phyloP scores from a whole-genome alignment of 2,797 vertebrate species.

The Cephalopachus bancanus region DNA sequence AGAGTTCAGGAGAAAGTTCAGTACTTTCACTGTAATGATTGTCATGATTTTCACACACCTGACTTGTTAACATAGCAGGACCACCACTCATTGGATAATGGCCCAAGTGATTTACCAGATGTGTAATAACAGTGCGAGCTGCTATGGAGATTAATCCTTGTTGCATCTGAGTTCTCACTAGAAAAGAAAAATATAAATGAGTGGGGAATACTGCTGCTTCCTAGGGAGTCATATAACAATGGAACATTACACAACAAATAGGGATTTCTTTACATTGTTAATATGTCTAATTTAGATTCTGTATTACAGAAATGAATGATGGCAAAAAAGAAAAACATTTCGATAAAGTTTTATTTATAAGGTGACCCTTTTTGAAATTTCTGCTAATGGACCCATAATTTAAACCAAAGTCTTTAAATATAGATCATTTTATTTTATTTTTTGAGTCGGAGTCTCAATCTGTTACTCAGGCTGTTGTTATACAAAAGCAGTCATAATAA shows the following conservation, averaged over 20 bases:
- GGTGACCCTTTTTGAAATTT: constrained; percentile 51
- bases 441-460: no score
- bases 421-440: neutral
- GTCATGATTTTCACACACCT: constrained; percentile 99
- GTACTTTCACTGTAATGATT: constrained; percentile 96
- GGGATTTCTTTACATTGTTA: constrained; percentile 29
- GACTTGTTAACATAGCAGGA: constrained; percentile 97
- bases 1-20: constrained; percentile 98
- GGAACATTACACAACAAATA: constrained; percentile 55
- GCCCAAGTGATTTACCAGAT: constrained; percentile 98
- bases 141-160: constrained; percentile 98
- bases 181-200: constrained; percentile 77
- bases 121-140: constrained; percentile 97
- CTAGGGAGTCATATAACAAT: constrained; percentile 52
- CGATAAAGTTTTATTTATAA: constrained; percentile 48
- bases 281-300: constrained; percentile 48
- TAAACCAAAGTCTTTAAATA: constrained; percentile 66
- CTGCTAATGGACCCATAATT: constrained; percentile 62
- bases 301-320: constrained; percentile 35
- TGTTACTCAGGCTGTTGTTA: neutral
- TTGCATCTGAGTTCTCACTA: constrained; percentile 97
- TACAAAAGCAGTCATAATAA: neutral
- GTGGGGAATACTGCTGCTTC: constrained; percentile 56
- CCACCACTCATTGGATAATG: constrained; percentile 99
- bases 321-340: constrained; percentile 41